Percentiles rank a stretch among this genome's conserved stretches.
These are phyloP conservation scores for Daphoenositta chrysoptera DNA, from an alignment of 2,113 vertebrate species.

Conservation along the genomic window DNA sequence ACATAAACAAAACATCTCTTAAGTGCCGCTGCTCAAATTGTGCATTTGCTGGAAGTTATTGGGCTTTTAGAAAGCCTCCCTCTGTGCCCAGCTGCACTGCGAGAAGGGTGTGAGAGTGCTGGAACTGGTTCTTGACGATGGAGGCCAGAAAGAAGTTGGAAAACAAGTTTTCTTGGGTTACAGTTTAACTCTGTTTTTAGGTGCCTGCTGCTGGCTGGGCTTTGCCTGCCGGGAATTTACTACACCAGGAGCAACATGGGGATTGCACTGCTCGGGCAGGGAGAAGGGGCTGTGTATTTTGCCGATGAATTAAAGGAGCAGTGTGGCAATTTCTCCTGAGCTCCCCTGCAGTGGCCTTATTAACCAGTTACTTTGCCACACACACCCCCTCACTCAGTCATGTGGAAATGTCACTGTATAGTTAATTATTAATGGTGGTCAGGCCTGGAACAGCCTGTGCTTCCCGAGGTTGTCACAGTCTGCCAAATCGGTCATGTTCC, in stretches of 20 bases:
- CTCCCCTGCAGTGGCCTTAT: neutral
- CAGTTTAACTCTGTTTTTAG: neutral
- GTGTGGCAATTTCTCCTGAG: neutral
- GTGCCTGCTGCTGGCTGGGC: neutral
- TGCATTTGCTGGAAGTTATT: neutral
- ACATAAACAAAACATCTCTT: neutral
- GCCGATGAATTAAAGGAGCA: neutral
- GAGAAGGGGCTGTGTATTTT: neutral
- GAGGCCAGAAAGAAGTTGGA: neutral
- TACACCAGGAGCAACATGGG: rapidly evolving
- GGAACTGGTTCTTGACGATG: neutral
- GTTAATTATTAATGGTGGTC: slow-evolving; percentile 55
- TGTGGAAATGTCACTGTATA: neutral
- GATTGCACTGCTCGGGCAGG: rapidly evolving
- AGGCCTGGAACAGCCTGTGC: slow-evolving; percentile 30
- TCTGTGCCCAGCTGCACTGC: rapidly evolving
- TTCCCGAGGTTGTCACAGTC: neutral
- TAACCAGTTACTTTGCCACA: neutral
- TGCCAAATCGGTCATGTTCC: neutral
- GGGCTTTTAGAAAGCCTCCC: neutral
- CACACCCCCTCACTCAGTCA: neutral
- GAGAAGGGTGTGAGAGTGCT: neutral
- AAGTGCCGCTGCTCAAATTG: neutral
- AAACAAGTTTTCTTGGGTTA: slow-evolving; percentile 29
- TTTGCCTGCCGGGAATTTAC: neutral